Conservation (phyloP, 1,140 invertebrate species). For the Wasmannia auropunctata region DNA sequence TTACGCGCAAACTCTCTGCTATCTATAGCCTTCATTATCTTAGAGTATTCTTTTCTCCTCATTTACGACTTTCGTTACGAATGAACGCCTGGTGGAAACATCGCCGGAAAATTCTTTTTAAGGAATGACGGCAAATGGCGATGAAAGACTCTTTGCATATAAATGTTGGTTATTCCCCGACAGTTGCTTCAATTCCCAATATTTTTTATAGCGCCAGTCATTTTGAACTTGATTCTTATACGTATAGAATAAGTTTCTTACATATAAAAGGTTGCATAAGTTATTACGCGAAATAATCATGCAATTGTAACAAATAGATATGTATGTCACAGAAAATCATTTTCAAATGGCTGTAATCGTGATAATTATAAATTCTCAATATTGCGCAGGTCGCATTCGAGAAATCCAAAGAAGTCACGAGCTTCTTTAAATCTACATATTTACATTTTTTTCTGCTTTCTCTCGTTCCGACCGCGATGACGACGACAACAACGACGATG, state of each 20-base stretch:
- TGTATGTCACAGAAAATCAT: background rate
- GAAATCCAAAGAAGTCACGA: background rate
- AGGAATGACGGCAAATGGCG: background rate
- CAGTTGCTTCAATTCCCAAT: background rate
- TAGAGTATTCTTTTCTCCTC: slow-evolving; percentile 61
- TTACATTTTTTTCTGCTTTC: background rate
- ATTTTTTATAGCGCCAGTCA: background rate
- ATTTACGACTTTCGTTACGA: slow-evolving; percentile 65
- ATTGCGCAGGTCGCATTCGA: background rate
- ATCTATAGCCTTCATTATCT: slow-evolving; percentile 62
- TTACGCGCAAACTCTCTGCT: slow-evolving; percentile 42
- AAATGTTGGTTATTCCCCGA: slow-evolving; percentile 11
- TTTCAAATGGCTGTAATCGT: background rate
- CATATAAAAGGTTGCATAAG: background rate
- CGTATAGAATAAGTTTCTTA: background rate
- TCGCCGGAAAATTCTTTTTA: slow-evolving; percentile 7
- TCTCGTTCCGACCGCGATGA: background rate
- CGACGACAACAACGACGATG: background rate
- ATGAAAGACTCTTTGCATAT: slow-evolving; percentile 24
- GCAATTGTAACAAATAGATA: background rate
- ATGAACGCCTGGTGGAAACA: slow-evolving; percentile 23
- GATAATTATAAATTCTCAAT: background rate
- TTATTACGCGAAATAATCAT: background rate
- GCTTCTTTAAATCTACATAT: too few relatives aligned
- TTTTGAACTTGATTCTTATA: background rate